Evolutionary conservation across 1,140 invertebrate species (phyloP), one percentile per base, ranked within the genome.

Genomic region (Pseudomyrmex cubaensis): DNA sequence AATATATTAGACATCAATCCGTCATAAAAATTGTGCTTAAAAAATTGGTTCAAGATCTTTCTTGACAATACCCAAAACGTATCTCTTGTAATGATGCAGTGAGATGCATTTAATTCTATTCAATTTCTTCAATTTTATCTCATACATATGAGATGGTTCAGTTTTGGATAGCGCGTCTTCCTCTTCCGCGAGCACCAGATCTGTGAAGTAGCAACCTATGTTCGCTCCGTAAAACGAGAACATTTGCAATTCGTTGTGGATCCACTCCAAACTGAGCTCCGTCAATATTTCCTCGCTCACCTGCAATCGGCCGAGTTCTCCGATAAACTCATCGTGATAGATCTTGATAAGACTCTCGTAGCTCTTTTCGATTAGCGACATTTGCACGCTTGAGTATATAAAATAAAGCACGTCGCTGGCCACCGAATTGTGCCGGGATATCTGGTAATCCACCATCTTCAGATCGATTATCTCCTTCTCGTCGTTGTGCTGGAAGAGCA

Each of bases 381-480:
- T 86, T 17, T 87, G 84, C 0, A 89, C 90, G 74, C 93, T 94
- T 12, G 89, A 85, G 62, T 93, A 94, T 1, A 94, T 74, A 2
- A 94, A 91, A 64, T 94, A 93, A 15, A 85, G 84, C 10, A 94
- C 75, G 77, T 94, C 94, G 7, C 89, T 84, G 0, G 90, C 87
- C 1, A 90, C 20, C 0, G 93, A 93, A 0, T 80, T 72, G 12
- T 93, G 88, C 13, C 93, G 88, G 0, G 88, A 82, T n/a, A 90
- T 87, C 86, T 94, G 94, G 59, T 91, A 94, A 82, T 94, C 94
- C 1, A 94, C 73, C 2, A 94, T 85, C 74, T 93, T 93, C 0
- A 91, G 90, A 20, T 85, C 76, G 0, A 83, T 62, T 0, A 88
- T 73, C 1, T 67, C 70, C 1, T 76, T 87, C 0, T 69, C 12